Percentiles rank a stretch among this genome's conserved stretches.
These are phyloP conservation scores for Micrastur ruficollis DNA, from an alignment of 2,797 vertebrate species.

Conservation along the genomic window DNA sequence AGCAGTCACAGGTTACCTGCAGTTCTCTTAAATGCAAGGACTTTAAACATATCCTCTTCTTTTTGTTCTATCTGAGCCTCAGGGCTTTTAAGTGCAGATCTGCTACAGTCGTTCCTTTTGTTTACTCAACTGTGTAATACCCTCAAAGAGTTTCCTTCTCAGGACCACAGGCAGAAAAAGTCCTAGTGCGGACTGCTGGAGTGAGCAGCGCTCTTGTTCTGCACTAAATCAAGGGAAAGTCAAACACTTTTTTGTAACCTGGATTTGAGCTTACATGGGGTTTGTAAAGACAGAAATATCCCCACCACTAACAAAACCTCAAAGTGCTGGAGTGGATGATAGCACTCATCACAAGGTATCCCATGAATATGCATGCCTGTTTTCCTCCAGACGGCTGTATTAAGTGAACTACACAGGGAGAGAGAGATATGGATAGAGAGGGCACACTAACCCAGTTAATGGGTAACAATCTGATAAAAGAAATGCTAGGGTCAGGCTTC, in stretches of 20 bases:
- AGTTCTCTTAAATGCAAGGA: background rate
- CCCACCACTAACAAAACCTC: background rate
- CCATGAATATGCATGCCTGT: background rate
- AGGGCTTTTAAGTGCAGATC: conserved; percentile 8
- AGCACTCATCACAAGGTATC: background rate
- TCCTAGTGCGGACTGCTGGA: background rate
- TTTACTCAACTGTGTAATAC: conserved; percentile 50
- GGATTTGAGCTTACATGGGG: background rate
- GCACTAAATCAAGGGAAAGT: background rate
- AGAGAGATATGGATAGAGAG: background rate
- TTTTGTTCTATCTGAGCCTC: conserved; percentile 42
- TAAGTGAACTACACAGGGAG: background rate
- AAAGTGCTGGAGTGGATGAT: background rate
- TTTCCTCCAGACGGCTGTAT: background rate
- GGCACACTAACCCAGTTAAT: background rate
- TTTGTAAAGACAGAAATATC: background rate
- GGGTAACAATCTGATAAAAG: background rate
- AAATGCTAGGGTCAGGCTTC: background rate
- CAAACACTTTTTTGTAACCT: background rate
- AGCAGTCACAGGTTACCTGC: background rate
- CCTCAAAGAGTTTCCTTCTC: conserved; percentile 27
- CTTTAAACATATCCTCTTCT: background rate
- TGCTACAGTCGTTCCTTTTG: conserved; percentile 33
- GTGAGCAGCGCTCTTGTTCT: background rate
- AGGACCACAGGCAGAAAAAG: conserved; percentile 8